phyloP scores from a whole-genome alignment of 2,888 invertebrate species.

The Hyposoter dolosus region DNA sequence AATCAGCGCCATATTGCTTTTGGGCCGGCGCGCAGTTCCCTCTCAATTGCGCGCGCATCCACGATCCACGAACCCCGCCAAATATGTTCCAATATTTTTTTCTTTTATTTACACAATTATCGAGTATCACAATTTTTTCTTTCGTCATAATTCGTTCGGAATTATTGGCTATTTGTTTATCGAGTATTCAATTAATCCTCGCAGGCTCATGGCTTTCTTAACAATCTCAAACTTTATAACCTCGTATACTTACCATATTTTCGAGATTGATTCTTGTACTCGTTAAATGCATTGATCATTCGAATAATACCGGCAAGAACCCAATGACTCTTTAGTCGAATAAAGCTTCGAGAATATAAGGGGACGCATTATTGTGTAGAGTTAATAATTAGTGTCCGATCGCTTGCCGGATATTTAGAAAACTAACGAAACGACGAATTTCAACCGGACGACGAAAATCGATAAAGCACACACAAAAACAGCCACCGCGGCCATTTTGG shows the following conservation, averaged over 20 bases:
- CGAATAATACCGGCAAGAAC: constrained; percentile 11
- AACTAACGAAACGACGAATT: constrained; percentile 13
- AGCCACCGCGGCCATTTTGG: constrained; percentile 1
- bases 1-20: constrained; percentile 29
- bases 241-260: constrained; percentile 19
- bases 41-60: constrained; percentile 58
- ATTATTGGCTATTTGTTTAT: neutral
- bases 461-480: constrained; percentile 41
- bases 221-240: constrained; percentile 12
- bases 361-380: constrained; percentile 2
- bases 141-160: neutral
- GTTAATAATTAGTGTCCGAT: neutral
- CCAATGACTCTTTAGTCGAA: constrained; percentile 8
- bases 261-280: constrained; percentile 11
- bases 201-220: neutral
- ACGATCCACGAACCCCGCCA: constrained; percentile 46
- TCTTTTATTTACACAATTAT: neutral
- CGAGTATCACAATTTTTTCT: neutral
- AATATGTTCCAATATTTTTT: constrained; percentile 33
- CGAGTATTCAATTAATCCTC: neutral
- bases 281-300: constrained; percentile 22
- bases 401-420: neutral
- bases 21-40: constrained; percentile 28
- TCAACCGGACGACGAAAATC: constrained; percentile 48
- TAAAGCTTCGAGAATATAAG: neutral